Evolutionary conservation across 2,113 vertebrate genomes (phyloP).

Genomic region (Hyla sarda): DNA sequence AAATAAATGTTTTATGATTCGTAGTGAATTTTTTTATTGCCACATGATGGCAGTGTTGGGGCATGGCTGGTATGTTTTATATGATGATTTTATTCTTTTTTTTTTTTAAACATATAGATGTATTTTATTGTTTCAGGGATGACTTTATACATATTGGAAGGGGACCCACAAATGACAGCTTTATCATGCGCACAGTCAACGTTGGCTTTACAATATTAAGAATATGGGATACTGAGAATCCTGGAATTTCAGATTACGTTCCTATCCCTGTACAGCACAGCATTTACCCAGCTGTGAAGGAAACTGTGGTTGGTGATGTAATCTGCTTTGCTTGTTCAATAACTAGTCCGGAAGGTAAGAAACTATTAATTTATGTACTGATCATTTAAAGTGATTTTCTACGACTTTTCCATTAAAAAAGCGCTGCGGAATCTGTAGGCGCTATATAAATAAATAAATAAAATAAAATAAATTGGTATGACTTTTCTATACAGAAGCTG

Average conservation of each 20-base stretch:
- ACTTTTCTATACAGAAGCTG: too few relatives aligned
- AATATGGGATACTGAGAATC: slow-evolving; percentile 82
- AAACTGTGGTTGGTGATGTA: slow-evolving; percentile 85
- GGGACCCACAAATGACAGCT: slow-evolving; percentile 83
- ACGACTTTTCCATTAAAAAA: too few relatives aligned
- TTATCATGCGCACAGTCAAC: slow-evolving; percentile 79
- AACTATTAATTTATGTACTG: not conserved
- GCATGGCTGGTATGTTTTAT: not conserved
- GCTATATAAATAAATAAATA: too few relatives aligned
- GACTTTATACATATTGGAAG: slow-evolving; percentile 89
- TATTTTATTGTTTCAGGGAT: slow-evolving; percentile 80
- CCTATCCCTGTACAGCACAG: slow-evolving; percentile 85
- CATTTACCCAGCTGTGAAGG: slow-evolving; percentile 77
- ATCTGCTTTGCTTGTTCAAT: slow-evolving; percentile 82
- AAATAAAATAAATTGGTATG: too few relatives aligned
- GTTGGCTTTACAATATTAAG: slow-evolving; percentile 88
- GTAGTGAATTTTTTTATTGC: not conserved
- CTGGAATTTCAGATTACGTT: slow-evolving; percentile 82
- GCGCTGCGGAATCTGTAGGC: too few relatives aligned
- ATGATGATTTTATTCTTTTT: not conserved
- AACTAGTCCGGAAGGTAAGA: slow-evolving; percentile 78
- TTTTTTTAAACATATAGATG: too few relatives aligned
- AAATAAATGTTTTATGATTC: not conserved
- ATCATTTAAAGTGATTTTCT: too few relatives aligned
- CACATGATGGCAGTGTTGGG: slow-evolving; percentile 26